Percentiles rank a stretch among this genome's conserved stretches.
phyloP scores from a whole-genome alignment of 1,140 invertebrate species.

The Bombus superbus region DNA sequence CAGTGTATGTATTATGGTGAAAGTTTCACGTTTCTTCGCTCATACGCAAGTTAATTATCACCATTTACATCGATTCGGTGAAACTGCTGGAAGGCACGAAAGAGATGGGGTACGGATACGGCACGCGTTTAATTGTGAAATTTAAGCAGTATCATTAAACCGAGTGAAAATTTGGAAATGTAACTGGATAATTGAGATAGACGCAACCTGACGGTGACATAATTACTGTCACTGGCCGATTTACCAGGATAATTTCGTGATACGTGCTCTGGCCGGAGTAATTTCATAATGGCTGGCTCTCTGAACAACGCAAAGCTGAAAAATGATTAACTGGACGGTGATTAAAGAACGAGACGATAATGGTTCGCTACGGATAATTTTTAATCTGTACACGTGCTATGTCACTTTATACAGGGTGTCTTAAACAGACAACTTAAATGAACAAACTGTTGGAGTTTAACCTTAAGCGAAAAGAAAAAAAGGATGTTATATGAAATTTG shows the following conservation, averaged over 20 bases:
- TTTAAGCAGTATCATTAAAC: slow-evolving; percentile 61
- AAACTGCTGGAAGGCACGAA: background rate
- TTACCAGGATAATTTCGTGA: slow-evolving; percentile 70
- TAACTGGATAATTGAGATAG: slow-evolving; percentile 69
- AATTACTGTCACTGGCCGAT: slow-evolving; percentile 69
- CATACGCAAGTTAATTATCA: slow-evolving; percentile 28
- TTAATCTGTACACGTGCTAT: background rate
- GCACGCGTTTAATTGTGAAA: slow-evolving; percentile 23
- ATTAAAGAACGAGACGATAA: slow-evolving; percentile 66
- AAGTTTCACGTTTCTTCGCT: background rate
- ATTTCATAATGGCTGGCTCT: slow-evolving; percentile 64
- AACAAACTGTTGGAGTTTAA: too few relatives aligned
- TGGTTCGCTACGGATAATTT: slow-evolving; percentile 49
- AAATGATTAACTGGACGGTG: slow-evolving; percentile 60
- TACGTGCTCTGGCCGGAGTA: slow-evolving; percentile 61
- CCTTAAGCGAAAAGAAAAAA: too few relatives aligned
- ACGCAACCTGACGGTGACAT: slow-evolving; percentile 66
- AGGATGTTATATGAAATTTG: too few relatives aligned
- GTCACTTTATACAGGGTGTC: background rate
- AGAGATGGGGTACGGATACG: background rate
- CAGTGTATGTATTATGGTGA: background rate
- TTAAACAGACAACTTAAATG: too few relatives aligned
- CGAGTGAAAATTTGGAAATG: slow-evolving; percentile 68
- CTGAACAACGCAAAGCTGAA: slow-evolving; percentile 53
- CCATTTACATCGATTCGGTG: slow-evolving; percentile 17